Evolutionary conservation across 2,113 vertebrate genomes (phyloP).

Genomic region (Dipodomys spectabilis): DNA sequence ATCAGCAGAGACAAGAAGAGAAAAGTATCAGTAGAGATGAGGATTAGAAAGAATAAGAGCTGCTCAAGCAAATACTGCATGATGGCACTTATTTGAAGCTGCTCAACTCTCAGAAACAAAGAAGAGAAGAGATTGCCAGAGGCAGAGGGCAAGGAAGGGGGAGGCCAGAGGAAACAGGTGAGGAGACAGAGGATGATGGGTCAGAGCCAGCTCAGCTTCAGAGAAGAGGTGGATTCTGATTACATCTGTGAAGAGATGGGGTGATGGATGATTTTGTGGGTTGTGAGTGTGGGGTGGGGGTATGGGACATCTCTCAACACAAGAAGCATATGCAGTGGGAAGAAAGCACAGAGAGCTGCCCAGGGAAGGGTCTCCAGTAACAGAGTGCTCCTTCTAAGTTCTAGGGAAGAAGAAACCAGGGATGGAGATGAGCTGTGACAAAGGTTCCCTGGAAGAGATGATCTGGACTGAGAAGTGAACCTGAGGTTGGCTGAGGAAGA

Average conservation of each 20-base stretch:
- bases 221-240: neutral
- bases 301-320: neutral
- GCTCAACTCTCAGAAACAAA: neutral
- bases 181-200: neutral
- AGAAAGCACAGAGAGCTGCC: neutral
- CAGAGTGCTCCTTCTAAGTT: neutral
- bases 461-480: neutral
- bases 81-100: neutral
- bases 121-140: neutral
- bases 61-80: neutral
- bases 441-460: neutral
- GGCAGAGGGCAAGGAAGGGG: neutral
- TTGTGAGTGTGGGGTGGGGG: no score
- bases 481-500: neutral
- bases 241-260: neutral
- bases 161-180: neutral
- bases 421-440: fast-evolving
- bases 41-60: neutral
- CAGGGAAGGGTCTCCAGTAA: neutral
- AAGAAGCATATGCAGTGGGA: neutral
- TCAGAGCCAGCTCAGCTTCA: fast-evolving
- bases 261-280: neutral
- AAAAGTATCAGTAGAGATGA: neutral
- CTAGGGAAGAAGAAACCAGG: neutral
- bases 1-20: no score